A percentile compares a stretch with the other conserved stretches of the same genome.
phyloP scores from a whole-genome alignment of 2,797 vertebrate genomes.

The Otolemur crassicaudatus region DNA sequence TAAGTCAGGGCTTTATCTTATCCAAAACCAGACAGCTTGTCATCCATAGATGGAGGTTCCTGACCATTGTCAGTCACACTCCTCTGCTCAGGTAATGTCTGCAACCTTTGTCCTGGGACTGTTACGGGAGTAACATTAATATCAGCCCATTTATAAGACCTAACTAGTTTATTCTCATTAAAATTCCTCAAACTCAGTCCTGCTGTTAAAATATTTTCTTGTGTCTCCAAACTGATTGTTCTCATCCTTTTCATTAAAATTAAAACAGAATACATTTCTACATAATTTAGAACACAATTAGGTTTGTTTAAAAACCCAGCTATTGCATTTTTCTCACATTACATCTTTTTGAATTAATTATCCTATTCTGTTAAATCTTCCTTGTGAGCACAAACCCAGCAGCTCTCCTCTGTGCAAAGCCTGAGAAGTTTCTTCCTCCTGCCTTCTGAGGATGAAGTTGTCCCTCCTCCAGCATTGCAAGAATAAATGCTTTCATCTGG shows the following conservation, averaged over 20 bases:
- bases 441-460: background rate
- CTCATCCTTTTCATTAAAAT: slow-evolving; percentile 64
- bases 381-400: background rate
- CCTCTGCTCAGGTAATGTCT: background rate
- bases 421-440: background rate
- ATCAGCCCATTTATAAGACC: slow-evolving; percentile 8
- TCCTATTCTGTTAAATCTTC: background rate
- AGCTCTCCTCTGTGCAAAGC: background rate
- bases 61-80: background rate
- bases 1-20: background rate
- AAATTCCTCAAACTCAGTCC: slow-evolving; percentile 50
- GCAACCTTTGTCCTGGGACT: background rate
- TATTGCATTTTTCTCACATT: slow-evolving; percentile 59
- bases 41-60: background rate
- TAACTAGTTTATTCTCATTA: slow-evolving; percentile 15
- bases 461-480: background rate
- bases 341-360: slow-evolving; percentile 66
- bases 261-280: slow-evolving; percentile 52
- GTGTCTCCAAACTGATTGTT: slow-evolving; percentile 27
- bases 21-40: background rate
- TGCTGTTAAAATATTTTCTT: slow-evolving; percentile 57
- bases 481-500: background rate
- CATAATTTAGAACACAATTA: slow-evolving; percentile 62
- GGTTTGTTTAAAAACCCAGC: slow-evolving; percentile 64
- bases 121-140: background rate